Conservation (phyloP, 2,888 invertebrate genomes). For the Brassicogethes aeneus region DNA sequence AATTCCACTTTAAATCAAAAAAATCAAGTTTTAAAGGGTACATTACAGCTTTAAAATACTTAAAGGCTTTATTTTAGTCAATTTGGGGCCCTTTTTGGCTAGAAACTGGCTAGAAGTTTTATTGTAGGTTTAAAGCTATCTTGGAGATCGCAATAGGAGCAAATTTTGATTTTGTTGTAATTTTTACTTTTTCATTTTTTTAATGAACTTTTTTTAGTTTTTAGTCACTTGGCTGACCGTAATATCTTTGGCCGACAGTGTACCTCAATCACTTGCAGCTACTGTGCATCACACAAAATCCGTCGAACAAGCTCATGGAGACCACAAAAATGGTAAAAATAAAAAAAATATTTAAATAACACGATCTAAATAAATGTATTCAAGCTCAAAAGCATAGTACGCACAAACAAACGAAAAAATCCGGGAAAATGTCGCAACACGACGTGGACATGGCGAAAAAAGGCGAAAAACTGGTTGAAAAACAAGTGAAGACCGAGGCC, state of each 20-base stretch:
- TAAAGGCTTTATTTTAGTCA: too few relatives aligned
- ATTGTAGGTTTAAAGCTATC: too few relatives aligned
- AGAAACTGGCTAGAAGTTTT: too few relatives aligned
- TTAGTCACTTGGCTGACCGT: background rate
- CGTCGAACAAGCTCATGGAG: background rate
- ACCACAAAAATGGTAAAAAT: background rate
- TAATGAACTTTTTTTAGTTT: background rate
- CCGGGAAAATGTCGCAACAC: slow-evolving; percentile 27
- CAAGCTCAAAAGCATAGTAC: slow-evolving; percentile 17
- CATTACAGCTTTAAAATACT: too few relatives aligned
- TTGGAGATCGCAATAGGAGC: too few relatives aligned
- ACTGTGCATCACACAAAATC: background rate
- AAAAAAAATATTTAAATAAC: too few relatives aligned
- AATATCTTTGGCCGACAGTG: background rate
- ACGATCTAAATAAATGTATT: background rate
- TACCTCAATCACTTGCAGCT: background rate
- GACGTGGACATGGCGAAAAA: slow-evolving; percentile 31
- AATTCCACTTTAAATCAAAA: too few relatives aligned
- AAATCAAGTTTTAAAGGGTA: too few relatives aligned
- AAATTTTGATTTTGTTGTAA: too few relatives aligned
- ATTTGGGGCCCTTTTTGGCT: too few relatives aligned
- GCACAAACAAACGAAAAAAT: slow-evolving; percentile 20
- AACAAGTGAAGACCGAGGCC: slow-evolving; percentile 28
- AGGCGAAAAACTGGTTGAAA: slow-evolving; percentile 26
- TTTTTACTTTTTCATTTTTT: too few relatives aligned